Base-by-base conservation (phyloP, 30 jellyfish, hydroid and myxozoan genomes). In the Aurelia aurita complex sp. Pacific region DNA sequence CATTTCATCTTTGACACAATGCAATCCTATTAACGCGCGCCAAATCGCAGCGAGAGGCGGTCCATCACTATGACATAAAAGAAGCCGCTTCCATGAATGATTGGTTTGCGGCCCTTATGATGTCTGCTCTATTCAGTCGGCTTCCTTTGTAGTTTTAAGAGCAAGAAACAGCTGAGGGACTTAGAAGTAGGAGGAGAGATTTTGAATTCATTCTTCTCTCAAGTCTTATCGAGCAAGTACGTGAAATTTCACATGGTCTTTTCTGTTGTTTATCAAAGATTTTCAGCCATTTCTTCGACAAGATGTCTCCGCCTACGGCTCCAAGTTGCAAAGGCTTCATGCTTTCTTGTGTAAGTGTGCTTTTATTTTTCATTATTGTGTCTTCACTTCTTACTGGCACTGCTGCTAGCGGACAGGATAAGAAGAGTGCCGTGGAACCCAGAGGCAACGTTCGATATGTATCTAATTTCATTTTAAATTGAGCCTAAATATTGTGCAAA, bases 21-120 rank as follows among this genome's bases (percentile, higher is more conserved):
- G 96, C 89, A 82, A 85, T 80, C 97, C 96, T 96, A 94, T 89
- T 89, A 90, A 73, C 90, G 96, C 96, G 99, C 99, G 99, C 99
- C 99, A 94, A 75, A 83, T 89, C 99, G 92, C 99, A 80, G 97
- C 89, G 92, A 83, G 95, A 97, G 99, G 97, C 97, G 97, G 99
- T 79, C 92, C 98, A 94, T 80, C 96, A 74, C 83, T 82, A 59
- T 80, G 93, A 65, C 90, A 84, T 94, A 90, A 94, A 94, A 89
- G 97, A 77, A n/a, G 91, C 99, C 99, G 99, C 96, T 75, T 87
- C 91, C 90, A 85, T 94, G 94, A 90, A 94, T 79, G 97, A 94
- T 89, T 77, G 92, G 99, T 70, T 94, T 96, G 90, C 99, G 99
- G 99, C 88, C 92, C 90, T 66, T 94, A 82, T 89, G 99, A 94